Percentiles rank a stretch among this genome's conserved stretches.
Conservation (phyloP, 64 coral and sea anemone genomes). For the Catalaphyllia jardinei region DNA sequence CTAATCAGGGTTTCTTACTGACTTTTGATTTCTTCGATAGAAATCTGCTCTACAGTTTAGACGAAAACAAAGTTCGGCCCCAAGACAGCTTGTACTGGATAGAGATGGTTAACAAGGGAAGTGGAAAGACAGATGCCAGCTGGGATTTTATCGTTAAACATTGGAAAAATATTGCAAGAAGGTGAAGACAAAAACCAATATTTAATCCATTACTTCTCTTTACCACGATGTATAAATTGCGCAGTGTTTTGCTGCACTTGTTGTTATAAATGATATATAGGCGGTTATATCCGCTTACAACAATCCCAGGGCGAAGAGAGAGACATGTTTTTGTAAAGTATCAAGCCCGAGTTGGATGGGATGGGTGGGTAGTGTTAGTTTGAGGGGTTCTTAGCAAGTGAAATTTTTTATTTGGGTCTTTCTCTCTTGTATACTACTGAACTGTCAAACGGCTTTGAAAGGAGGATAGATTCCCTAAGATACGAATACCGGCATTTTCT, state of each 20-base stretch:
- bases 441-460: too few species aligned
- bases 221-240: neutral
- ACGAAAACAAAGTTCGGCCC: conserved; percentile 45
- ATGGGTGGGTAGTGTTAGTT: too few species aligned
- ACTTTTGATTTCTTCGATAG: conserved; percentile 12
- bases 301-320: too few species aligned
- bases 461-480: too few species aligned
- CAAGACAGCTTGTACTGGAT: conserved; percentile 72
- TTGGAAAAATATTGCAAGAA: conserved; percentile 48
- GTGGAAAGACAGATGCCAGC: conserved; percentile 27
- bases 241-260: neutral
- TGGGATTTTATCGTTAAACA: conserved; percentile 64
- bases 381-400: too few species aligned
- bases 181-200: conserved; percentile 9
- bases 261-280: too few species aligned
- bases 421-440: too few species aligned
- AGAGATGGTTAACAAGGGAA: conserved; percentile 36
- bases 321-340: neutral
- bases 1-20: neutral
- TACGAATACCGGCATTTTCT: too few species aligned
- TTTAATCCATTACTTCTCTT: neutral
- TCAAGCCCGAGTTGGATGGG: too few species aligned
- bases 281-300: too few species aligned
- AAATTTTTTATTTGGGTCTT: too few species aligned
- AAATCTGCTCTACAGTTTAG: conserved; percentile 61